Conservation (phyloP, 2,797 vertebrate genomes). For the Tokudaia tokunoshimensis region DNA sequence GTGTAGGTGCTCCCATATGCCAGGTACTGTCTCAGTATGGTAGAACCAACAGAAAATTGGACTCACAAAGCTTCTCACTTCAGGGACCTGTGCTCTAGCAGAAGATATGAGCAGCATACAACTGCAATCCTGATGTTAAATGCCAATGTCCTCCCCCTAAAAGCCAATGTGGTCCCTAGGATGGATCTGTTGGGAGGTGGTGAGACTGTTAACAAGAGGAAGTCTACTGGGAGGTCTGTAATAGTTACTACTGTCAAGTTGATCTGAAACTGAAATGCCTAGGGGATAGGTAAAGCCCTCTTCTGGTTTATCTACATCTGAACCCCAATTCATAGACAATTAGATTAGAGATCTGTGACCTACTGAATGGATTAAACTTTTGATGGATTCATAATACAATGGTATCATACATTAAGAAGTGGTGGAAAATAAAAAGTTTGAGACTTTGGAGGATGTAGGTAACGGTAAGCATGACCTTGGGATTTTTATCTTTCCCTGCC, state of each 20-base stretch:
- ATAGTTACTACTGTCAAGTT: background rate
- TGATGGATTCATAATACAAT: background rate
- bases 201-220: background rate
- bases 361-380: background rate
- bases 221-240: background rate
- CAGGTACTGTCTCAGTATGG: background rate
- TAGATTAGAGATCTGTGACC: too few relatives aligned
- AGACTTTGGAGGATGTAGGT: background rate
- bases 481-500: background rate
- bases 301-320: background rate
- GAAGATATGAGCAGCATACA: background rate
- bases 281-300: background rate
- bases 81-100: background rate
- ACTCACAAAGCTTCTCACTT: background rate
- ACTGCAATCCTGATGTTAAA: background rate
- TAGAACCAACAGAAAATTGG: background rate
- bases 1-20: fast-evolving
- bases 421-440: background rate
- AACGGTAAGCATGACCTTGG: background rate
- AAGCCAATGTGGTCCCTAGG: background rate
- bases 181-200: background rate
- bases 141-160: background rate
- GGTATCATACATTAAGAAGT: background rate
- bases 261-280: background rate
- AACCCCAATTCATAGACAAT: background rate